A percentile compares a stretch with the other conserved stretches of the same genome.
Conservation (phyloP, 1,140 invertebrate species). For the Polyergus mexicanus region DNA sequence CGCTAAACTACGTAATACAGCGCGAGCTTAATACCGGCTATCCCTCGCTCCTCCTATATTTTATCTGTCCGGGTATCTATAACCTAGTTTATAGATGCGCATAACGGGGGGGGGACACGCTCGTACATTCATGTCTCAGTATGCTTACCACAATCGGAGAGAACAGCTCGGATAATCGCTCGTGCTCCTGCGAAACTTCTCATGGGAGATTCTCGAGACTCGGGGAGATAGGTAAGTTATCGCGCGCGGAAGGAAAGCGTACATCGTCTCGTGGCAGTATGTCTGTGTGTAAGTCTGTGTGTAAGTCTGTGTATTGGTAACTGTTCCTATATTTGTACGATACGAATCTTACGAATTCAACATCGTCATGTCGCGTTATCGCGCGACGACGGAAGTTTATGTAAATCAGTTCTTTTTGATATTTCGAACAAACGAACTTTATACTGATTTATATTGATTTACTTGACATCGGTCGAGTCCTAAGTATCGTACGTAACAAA, state of each 20-base stretch:
- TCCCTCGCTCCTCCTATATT: not conserved
- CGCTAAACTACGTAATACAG: conserved; percentile 47
- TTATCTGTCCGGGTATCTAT: conserved; percentile 29
- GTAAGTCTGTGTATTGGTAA: not conserved
- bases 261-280: not conserved
- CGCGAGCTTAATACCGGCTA: conserved; percentile 37
- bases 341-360: conserved; percentile 25
- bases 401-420: not conserved
- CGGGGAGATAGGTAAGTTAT: conserved; percentile 24
- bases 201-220: conserved; percentile 63
- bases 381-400: conserved; percentile 2
- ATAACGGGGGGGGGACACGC: conserved; percentile 55
- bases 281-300: no score
- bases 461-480: no score
- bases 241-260: conserved; percentile 40
- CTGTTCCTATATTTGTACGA: not conserved
- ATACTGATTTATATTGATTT: no score
- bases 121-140: conserved; percentile 47
- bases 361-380: not conserved
- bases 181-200: conserved; percentile 62
- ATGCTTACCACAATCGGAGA: conserved; percentile 67
- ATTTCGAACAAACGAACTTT: conserved; percentile 13
- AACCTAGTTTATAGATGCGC: conserved; percentile 49
- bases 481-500: not conserved
- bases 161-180: conserved; percentile 70